These are phyloP conservation scores for Botia almorhae DNA, from an alignment of 2,797 vertebrate species.

Conservation along the genomic window DNA sequence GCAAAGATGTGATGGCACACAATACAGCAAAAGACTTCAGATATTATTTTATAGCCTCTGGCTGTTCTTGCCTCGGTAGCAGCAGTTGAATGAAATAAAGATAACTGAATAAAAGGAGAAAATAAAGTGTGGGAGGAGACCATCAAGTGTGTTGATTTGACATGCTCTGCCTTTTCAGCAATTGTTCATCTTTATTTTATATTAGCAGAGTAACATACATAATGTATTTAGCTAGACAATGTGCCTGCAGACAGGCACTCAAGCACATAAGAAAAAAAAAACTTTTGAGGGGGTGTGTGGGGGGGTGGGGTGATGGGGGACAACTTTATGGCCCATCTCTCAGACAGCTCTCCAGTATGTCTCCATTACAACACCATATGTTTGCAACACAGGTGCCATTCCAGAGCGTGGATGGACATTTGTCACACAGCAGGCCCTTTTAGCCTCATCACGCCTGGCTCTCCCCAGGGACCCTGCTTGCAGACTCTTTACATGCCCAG, in stretches of 20 bases:
- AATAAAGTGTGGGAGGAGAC: constrained; percentile 17
- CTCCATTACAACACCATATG: constrained; percentile 54
- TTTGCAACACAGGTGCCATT: constrained; percentile 58
- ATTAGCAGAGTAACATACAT: constrained; percentile 14
- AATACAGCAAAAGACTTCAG: constrained; percentile 5
- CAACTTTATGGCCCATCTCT: constrained; percentile 38
- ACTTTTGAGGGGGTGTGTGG: not conserved
- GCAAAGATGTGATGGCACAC: not conserved
- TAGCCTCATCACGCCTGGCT: constrained; percentile 19
- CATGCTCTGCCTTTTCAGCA: constrained; percentile 30
- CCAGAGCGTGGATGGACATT: constrained; percentile 44
- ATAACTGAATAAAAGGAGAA: not conserved
- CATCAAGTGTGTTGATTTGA: constrained; percentile 17
- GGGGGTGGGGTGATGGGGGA: not conserved
- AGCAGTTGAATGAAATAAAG: constrained; percentile 38
- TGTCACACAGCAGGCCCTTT: constrained; percentile 48
- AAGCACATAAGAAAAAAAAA: constrained; percentile 32
- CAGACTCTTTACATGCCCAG: constrained; percentile 48
- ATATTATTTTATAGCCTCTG: constrained; percentile 19
- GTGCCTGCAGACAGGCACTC: constrained; percentile 4
- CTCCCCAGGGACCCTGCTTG: constrained; percentile 24
- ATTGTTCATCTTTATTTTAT: constrained; percentile 36
- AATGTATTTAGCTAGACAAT: constrained; percentile 12
- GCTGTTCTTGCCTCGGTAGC: constrained; percentile 17
- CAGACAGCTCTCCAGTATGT: constrained; percentile 48